phyloP scores from a whole-genome alignment of 2,797 vertebrate genomes.

The Takifugu ocellatus region DNA sequence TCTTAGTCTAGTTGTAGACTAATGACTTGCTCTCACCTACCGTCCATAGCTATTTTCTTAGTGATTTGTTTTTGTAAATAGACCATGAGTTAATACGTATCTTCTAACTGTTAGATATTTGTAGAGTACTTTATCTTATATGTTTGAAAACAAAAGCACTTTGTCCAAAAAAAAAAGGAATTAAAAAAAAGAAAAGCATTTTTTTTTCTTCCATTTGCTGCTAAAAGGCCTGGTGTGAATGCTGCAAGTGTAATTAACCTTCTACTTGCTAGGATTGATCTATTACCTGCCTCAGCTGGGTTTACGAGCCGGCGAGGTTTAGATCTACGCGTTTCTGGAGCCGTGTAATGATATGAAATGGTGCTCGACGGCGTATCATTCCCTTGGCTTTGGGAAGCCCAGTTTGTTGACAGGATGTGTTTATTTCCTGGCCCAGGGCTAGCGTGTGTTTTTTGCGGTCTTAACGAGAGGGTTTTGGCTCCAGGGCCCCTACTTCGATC shows the following conservation, averaged over 20 bases:
- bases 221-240: conserved; percentile 98
- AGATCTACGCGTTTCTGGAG: conserved; percentile 43
- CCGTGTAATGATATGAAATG: conserved; percentile 43
- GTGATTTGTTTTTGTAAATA: conserved; percentile 72
- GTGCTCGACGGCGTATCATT: conserved; percentile 33
- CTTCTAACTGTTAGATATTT: conserved; percentile 93
- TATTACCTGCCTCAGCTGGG: conserved; percentile 73
- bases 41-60: conserved; percentile 73
- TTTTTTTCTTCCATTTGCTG: conserved; percentile 99
- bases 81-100: conserved; percentile 69
- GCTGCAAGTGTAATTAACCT: conserved; percentile 95
- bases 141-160: conserved; percentile 95
- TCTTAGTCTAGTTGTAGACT: conserved; percentile 68
- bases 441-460: conserved; percentile 66
- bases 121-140: conserved; percentile 81
- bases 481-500: conserved; percentile 74
- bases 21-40: conserved; percentile 61
- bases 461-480: conserved; percentile 71
- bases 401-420: conserved; percentile 43
- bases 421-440: conserved; percentile 52
- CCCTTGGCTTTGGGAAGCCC: conserved; percentile 47
- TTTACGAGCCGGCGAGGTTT: conserved; percentile 44
- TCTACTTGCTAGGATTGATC: conserved; percentile 74
- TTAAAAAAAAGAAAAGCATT: conserved; percentile 77
- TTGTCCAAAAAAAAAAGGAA: conserved; percentile 86